These are phyloP conservation scores for Plectus sambesii DNA, from an alignment of 1,140 invertebrate genomes.

Conservation along the genomic window DNA sequence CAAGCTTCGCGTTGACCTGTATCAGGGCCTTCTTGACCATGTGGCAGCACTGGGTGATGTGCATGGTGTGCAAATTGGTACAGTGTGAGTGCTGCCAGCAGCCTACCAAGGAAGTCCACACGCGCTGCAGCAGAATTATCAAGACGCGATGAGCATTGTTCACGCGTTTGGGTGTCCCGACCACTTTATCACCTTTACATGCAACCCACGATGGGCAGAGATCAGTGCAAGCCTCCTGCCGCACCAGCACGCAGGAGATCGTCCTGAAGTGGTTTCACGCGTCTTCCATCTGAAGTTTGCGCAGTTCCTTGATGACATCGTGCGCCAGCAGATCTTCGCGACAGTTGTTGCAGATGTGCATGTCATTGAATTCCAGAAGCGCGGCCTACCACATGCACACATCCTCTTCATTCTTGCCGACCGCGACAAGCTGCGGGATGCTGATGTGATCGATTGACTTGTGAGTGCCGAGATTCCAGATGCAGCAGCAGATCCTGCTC, in stretches of 20 bases:
- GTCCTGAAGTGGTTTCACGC: conserved; percentile 48
- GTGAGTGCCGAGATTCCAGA: conserved; percentile 54
- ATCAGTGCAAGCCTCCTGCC: conserved; percentile 40
- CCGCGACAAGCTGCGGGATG: conserved; percentile 33
- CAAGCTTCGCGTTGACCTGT: no score
- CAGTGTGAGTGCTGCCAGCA: no score
- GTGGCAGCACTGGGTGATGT: no score
- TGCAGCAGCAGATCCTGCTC: conserved; percentile 42
- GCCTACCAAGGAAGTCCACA: conserved; percentile 31
- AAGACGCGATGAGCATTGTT: conserved; percentile 47
- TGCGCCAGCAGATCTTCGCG: conserved; percentile 33
- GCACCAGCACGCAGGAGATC: conserved; percentile 37
- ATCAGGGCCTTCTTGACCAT: no score
- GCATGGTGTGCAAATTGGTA: no score
- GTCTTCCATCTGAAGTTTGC: conserved; percentile 51
- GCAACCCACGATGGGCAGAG: conserved; percentile 51
- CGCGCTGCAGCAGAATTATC: conserved; percentile 34
- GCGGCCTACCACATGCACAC: conserved; percentile 51
- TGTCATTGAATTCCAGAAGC: conserved; percentile 52
- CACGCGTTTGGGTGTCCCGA: conserved; percentile 47
- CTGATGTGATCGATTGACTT: conserved; percentile 47
- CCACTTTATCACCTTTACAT: conserved; percentile 52
- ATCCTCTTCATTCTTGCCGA: conserved; percentile 46
- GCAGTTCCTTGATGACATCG: conserved; percentile 46
- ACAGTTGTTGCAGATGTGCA: conserved; percentile 24